Conservation (phyloP, 2,888 invertebrate species). For the Drosophila rellima region DNA sequence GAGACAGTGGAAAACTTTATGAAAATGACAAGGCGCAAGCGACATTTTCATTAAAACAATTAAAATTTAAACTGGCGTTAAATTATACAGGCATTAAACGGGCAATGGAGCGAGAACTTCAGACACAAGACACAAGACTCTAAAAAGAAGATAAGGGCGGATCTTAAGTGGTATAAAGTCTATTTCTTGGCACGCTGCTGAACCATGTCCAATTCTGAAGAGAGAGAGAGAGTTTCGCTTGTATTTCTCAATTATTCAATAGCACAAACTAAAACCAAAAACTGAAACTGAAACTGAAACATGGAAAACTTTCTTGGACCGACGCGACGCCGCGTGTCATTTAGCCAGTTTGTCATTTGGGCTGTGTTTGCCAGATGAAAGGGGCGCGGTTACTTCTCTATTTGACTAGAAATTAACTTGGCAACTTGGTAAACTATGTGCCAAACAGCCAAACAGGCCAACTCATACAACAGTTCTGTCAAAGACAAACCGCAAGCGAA, state of each 20-base stretch:
- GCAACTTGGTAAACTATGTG: conserved; percentile 52
- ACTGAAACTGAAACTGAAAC: conserved; percentile 29
- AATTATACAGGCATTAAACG: conserved; percentile 82
- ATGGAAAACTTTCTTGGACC: conserved; percentile 41
- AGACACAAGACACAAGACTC: not conserved
- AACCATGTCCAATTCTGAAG: conserved; percentile 34
- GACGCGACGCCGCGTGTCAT: conserved; percentile 59
- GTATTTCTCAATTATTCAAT: conserved; percentile 67
- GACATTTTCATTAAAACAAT: conserved; percentile 83
- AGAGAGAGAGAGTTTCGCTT: no score
- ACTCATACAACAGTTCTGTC: conserved; percentile 33
- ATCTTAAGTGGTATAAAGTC: conserved; percentile 36
- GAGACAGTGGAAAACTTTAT: conserved; percentile 72
- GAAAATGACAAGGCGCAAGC: conserved; percentile 77
- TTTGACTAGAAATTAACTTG: conserved; percentile 63
- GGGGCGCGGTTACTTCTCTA: conserved; percentile 9
- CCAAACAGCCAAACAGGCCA: conserved; percentile 22
- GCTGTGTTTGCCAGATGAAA: conserved; percentile 44
- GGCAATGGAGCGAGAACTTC: conserved; percentile 51
- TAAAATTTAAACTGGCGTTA: conserved; percentile 85
- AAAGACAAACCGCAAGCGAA: conserved; percentile 72
- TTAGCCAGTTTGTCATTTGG: conserved; percentile 67
- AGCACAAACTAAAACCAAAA: conserved; percentile 23
- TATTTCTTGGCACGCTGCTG: conserved; percentile 16
- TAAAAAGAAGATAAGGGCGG: conserved; percentile 47